Evolutionary conservation across 2,113 vertebrate species (phyloP).

Genomic region (Bambusicola thoracicus): DNA sequence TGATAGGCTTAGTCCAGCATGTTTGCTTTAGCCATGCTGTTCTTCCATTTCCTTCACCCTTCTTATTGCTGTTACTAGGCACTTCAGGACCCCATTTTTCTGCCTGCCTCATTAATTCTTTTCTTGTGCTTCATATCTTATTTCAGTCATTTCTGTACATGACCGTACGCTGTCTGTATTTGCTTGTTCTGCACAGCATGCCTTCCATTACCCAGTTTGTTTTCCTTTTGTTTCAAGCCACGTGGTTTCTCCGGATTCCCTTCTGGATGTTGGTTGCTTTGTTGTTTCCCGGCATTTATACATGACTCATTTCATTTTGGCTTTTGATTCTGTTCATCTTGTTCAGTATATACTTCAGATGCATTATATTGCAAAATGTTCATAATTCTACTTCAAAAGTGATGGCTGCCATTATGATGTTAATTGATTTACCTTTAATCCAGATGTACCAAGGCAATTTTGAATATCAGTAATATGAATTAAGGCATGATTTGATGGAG

Average conservation of each 20-base stretch:
- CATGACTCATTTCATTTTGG: background rate
- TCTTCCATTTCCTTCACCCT: background rate
- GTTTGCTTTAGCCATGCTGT: background rate
- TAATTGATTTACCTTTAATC: background rate
- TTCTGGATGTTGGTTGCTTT: background rate
- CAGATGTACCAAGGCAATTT: background rate
- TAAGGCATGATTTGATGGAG: background rate
- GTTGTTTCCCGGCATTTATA: constrained; percentile 20
- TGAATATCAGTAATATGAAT: background rate
- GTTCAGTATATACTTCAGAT: background rate
- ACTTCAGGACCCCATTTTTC: background rate
- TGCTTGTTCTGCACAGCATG: constrained; percentile 5
- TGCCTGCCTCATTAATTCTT: constrained; percentile 10
- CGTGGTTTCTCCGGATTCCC: background rate
- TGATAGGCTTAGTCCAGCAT: background rate
- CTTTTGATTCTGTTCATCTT: background rate
- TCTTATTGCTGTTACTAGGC: background rate
- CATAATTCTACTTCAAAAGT: background rate
- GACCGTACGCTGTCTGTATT: background rate
- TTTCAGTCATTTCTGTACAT: background rate
- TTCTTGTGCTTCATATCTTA: constrained; percentile 2
- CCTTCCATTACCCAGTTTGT: constrained; percentile 1
- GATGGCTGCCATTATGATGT: background rate
- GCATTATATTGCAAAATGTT: background rate
- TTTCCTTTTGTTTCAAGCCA: constrained; percentile 9